Evolutionary conservation across 2,888 invertebrate genomes (phyloP).

Genomic region (Andrena praecox): DNA sequence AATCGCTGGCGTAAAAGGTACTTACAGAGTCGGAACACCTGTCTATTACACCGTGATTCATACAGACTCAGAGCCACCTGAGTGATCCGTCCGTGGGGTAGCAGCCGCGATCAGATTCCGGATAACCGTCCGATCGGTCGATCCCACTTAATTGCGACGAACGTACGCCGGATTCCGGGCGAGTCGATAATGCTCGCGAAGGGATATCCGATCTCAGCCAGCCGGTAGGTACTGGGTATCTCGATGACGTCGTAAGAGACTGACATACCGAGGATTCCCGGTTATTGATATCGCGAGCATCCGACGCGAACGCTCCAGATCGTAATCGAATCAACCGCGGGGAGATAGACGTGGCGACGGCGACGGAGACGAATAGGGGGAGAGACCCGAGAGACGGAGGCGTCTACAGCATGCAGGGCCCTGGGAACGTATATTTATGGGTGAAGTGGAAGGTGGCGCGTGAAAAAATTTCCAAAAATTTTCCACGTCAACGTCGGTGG

Average conservation of each 20-base stretch:
- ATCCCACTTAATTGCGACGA: constrained; percentile 61
- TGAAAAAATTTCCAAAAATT: not conserved
- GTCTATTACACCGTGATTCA: no score
- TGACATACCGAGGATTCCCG: constrained; percentile 45
- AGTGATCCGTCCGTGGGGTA: not conserved
- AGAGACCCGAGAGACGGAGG: not conserved
- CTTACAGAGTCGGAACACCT: no score
- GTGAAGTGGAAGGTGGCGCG: not conserved
- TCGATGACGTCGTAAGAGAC: constrained; percentile 61
- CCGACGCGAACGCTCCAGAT: constrained; percentile 31
- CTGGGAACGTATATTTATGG: constrained; percentile 18
- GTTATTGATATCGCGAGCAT: constrained; percentile 60
- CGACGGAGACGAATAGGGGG: not conserved
- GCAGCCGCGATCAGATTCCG: constrained; percentile 11
- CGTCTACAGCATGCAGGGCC: not conserved
- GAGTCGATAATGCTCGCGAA: constrained; percentile 56
- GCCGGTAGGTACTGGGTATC: constrained; percentile 38
- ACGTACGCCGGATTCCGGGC: constrained; percentile 59
- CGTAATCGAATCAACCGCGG: constrained; percentile 59
- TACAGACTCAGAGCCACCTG: not conserved
- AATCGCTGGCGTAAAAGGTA: no score
- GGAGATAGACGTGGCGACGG: not conserved
- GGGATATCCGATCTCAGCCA: constrained; percentile 48
- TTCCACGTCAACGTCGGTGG: not conserved
- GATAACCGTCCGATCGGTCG: constrained; percentile 26